Percentiles rank a stretch among this genome's conserved stretches.
phyloP scores from a whole-genome alignment of 1,140 invertebrate species.

The Chrysomallon squamiferum region DNA sequence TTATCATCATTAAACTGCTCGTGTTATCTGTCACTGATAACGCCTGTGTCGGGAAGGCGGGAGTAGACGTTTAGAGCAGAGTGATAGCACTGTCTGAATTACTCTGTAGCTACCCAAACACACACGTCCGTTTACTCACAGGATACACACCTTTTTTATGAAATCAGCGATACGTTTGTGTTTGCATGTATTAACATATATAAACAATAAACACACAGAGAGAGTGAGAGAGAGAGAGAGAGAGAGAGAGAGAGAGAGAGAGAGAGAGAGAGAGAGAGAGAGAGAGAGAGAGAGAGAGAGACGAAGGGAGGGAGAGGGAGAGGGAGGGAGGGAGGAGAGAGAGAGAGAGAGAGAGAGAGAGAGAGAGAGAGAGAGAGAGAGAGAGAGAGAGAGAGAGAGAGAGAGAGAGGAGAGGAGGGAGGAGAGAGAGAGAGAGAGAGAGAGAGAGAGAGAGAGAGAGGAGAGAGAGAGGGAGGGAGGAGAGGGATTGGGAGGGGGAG shows the following conservation, averaged over 20 bases:
- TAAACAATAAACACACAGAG: not conserved
- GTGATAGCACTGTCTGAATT: no score
- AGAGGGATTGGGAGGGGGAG: not conserved
- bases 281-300: not conserved
- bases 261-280: not conserved
- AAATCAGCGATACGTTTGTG: no score
- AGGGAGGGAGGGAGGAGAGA: not conserved
- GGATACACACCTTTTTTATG: not conserved
- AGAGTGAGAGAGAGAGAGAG: not conserved
- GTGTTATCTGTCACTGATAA: no score
- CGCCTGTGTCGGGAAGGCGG: no score
- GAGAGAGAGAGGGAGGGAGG: not conserved
- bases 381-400: not conserved
- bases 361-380: not conserved
- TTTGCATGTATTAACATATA: no score
- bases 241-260: not conserved
- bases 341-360: not conserved
- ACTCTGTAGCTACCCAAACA: not conserved
- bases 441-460: not conserved
- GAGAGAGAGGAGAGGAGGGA: not conserved
- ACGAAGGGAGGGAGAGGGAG: not conserved
- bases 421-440: not conserved
- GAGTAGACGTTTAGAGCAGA: no score
- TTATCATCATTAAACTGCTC: no score
- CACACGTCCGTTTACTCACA: not conserved